phyloP scores from a whole-genome alignment of 2,888 invertebrate genomes.

The Luffia ferchaultella region DNA sequence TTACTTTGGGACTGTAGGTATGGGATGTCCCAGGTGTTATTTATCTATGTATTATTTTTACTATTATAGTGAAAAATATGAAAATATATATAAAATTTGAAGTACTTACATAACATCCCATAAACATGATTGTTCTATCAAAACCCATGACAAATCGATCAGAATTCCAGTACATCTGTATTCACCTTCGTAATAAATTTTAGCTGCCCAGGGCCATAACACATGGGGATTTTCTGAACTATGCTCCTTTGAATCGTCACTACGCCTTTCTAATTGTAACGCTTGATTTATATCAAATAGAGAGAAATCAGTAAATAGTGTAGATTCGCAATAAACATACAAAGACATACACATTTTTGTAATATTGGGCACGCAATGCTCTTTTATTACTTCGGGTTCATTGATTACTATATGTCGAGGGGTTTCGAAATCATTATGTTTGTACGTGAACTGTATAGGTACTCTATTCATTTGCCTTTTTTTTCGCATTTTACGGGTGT shows the following conservation, averaged over 20 bases:
- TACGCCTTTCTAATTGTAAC: slow-evolving; percentile 1
- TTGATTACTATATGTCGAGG: slow-evolving; percentile 31
- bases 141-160: slow-evolving; percentile 71
- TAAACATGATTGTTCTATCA: slow-evolving; percentile 66
- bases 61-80: too few species aligned
- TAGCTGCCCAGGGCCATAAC: slow-evolving; percentile 73
- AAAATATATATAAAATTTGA: too few species aligned
- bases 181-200: slow-evolving; percentile 74
- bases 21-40: too few species aligned
- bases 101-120: slow-evolving; percentile 39
- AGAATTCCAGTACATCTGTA: slow-evolving; percentile 76
- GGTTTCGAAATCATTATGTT: slow-evolving; percentile 21
- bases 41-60: too few species aligned
- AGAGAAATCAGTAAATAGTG: slow-evolving; percentile 35
- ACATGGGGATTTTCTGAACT: not conserved
- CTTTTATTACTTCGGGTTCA: slow-evolving; percentile 44
- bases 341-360: slow-evolving; percentile 61
- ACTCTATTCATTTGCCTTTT: slow-evolving; percentile 23
- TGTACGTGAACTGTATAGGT: slow-evolving; percentile 38
- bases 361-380: slow-evolving; percentile 49
- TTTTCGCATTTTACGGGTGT: slow-evolving; percentile 20
- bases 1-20: too few species aligned
- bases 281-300: slow-evolving; percentile 28
- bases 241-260: not conserved
- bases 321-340: slow-evolving; percentile 60